Percentiles rank a stretch among this genome's conserved stretches.
Evolutionary conservation across 2,888 invertebrate genomes (phyloP).

Genomic region (Uloborus plumipes): DNA sequence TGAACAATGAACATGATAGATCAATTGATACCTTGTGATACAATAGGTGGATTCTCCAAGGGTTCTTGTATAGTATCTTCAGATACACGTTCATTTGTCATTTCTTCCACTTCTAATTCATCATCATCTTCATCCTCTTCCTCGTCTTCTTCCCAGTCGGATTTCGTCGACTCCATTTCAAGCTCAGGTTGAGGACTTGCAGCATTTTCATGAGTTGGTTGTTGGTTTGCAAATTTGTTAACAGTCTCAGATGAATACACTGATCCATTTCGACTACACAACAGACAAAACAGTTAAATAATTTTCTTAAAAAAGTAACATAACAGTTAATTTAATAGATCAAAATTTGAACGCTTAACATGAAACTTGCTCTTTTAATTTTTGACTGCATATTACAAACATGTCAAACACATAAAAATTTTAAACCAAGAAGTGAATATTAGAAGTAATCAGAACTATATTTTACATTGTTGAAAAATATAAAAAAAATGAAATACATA

Average conservation of each 20-base stretch:
- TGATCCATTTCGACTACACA: slow-evolving; percentile 39
- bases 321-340: too few species aligned
- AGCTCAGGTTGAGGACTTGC: slow-evolving; percentile 39
- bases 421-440: too few species aligned
- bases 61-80: slow-evolving; percentile 23
- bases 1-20: too few species aligned
- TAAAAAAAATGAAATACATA: too few species aligned
- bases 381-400: too few species aligned
- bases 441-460: too few species aligned
- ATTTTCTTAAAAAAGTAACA: too few species aligned
- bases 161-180: slow-evolving; percentile 60
- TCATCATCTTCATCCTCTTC: slow-evolving; percentile 60
- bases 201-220: slow-evolving; percentile 16
- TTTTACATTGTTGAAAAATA: too few species aligned
- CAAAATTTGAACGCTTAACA: too few species aligned
- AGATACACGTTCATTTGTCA: background rate
- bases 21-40: slow-evolving; percentile 41
- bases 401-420: too few species aligned
- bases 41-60: slow-evolving; percentile 27
- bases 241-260: slow-evolving; percentile 36
- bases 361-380: too few species aligned
- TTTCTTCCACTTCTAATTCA: slow-evolving; percentile 46
- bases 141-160: slow-evolving; percentile 63
- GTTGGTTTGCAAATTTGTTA: slow-evolving; percentile 9
- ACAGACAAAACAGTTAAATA: background rate